Evolutionary conservation across 1,140 invertebrate genomes (phyloP).

Genomic region (Megathymus violae): DNA sequence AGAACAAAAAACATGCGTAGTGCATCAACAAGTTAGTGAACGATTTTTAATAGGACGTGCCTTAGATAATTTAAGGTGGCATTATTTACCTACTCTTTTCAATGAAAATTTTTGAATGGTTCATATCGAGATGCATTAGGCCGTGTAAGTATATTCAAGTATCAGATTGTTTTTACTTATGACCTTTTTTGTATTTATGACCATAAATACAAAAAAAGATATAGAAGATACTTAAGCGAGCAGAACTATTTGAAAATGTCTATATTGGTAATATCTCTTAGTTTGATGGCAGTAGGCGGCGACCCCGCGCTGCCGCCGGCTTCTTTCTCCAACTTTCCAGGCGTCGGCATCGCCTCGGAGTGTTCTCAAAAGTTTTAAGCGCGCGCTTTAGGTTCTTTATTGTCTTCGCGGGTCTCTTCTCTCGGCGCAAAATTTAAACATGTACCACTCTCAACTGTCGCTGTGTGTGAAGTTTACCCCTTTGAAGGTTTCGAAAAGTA

Average conservation of each 20-base stretch:
- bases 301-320: conserved; percentile 50
- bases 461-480: conserved; percentile 51
- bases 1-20: no score
- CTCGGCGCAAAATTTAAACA: conserved; percentile 67
- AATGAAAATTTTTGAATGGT: no score
- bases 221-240: conserved; percentile 16
- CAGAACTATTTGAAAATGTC: conserved; percentile 27
- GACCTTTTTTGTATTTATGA: no score
- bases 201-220: conserved; percentile 11
- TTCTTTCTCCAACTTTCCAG: conserved; percentile 66
- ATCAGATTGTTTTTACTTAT: no score
- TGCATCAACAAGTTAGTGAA: no score
- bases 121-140: no score
- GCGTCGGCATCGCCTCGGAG: conserved; percentile 61
- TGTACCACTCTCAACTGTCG: conserved; percentile 55
- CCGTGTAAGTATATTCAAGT: no score
- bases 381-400: conserved; percentile 75
- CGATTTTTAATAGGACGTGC: no score
- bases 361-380: conserved; percentile 75
- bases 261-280: conserved; percentile 68
- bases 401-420: conserved; percentile 66
- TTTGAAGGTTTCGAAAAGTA: conserved; percentile 50
- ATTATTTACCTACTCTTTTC: no score
- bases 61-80: no score
- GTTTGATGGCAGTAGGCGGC: conserved; percentile 65